phyloP scores from a whole-genome alignment of 2,888 invertebrate species.

The Latrodectus hesperus region DNA sequence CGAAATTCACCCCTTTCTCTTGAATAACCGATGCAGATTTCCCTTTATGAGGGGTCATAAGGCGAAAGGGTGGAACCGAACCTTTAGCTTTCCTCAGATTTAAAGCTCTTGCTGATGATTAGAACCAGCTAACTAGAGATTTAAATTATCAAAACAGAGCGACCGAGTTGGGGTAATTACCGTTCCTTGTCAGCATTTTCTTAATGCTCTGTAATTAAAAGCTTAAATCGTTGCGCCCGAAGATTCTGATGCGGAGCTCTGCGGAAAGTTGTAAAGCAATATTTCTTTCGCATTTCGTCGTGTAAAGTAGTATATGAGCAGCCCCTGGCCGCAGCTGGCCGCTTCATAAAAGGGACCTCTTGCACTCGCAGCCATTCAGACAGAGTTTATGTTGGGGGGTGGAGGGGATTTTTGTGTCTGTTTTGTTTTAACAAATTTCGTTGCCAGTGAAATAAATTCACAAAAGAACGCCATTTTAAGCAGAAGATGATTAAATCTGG shows the following conservation, averaged over 20 bases:
- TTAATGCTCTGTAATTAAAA: conserved; percentile 49
- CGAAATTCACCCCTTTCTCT: conserved; percentile 14
- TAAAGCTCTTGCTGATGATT: conserved; percentile 29
- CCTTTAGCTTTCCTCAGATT: conserved; percentile 3
- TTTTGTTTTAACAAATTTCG: background rate
- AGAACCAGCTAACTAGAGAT: conserved; percentile 30
- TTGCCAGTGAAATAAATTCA: background rate
- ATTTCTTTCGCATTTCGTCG: conserved; percentile 16
- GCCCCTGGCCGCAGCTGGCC: background rate
- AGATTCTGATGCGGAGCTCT: background rate
- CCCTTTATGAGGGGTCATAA: conserved; percentile 31
- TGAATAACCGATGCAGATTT: conserved; percentile 29
- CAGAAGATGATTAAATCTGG: background rate
- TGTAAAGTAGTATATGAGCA: conserved; percentile 9
- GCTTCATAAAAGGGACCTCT: background rate
- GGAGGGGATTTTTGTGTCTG: background rate
- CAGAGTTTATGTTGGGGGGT: background rate
- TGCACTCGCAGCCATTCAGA: background rate
- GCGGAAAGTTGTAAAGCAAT: conserved; percentile 9
- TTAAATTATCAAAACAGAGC: conserved; percentile 53
- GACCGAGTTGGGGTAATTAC: conserved; percentile 33
- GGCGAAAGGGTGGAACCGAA: background rate
- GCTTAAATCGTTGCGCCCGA: conserved; percentile 14
- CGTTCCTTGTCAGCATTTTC: conserved; percentile 40
- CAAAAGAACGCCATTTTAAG: background rate